Evolutionary conservation across 2,888 invertebrate genomes (phyloP), one percentile per base, ranked within the genome.

Genomic region (Drosophila vallismaia): DNA sequence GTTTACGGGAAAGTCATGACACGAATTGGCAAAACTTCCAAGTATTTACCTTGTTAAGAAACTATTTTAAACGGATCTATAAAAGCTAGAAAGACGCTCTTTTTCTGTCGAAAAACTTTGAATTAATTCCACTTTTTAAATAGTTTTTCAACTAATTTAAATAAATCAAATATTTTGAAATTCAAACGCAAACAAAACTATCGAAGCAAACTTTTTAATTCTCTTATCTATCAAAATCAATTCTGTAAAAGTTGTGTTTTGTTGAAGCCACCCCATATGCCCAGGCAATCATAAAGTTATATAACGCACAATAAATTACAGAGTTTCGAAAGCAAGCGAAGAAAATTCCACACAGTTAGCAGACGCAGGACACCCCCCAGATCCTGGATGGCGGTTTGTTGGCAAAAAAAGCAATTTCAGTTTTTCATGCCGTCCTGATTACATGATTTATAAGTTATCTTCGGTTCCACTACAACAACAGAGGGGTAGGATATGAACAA

Each of bases 381-480:
- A 29, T 29, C 50, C 38, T 19, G 36, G 36, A 19, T 19, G 40
- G 40, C 40, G n/a, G n/a, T 24, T 14, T 44, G 24, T 71, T 19
- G 45, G 72, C 40, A 66, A 72, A 83, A 72, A 83, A 83, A 83
- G 82, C 88, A 83, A 83, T 83, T 83, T 87, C 86, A 85, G 88
- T 76, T 82, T 87, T 81, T 85, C 87, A 77, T 76, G 71, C 64
- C 73, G 76, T 76, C 81, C 82, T 87, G 82, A 83, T 83, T 85
- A 87, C 75, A 83, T 83, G 82, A 83, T 83, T 83, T 83, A 83
- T 87, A 87, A 79, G 82, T 82, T 83, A 87, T 87, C 86, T 85
- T 76, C 85, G 80, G 75, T 75, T 73, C 54, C 70, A 66, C 69
- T 68, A 75, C 69, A 79, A 75, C 71, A 81, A 70, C 64, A 57